These are phyloP conservation scores for Tragelaphus buxtoni DNA, from an alignment of 2,113 vertebrate genomes.

Conservation along the genomic window DNA sequence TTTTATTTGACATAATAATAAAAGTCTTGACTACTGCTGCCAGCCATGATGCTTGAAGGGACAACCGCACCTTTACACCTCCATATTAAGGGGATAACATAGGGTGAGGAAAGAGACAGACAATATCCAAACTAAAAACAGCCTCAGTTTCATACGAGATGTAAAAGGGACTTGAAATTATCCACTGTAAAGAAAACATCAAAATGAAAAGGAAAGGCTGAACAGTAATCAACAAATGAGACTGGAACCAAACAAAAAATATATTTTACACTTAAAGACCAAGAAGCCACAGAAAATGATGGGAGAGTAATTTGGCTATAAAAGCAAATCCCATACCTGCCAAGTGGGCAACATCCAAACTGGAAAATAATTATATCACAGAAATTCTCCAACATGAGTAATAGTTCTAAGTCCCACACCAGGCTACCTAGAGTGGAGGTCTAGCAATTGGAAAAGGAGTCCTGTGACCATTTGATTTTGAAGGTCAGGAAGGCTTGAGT, in stretches of 20 bases:
- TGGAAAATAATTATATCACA: background rate
- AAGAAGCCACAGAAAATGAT: background rate
- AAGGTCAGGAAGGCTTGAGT: background rate
- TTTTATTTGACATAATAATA: background rate
- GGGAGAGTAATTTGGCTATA: background rate
- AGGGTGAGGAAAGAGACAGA: background rate
- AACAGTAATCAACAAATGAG: background rate
- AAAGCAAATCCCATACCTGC: background rate
- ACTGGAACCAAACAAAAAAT: background rate
- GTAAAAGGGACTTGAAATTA: background rate
- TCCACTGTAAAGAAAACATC: background rate
- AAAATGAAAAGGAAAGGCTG: background rate
- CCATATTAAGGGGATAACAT: background rate
- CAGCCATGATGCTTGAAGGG: background rate
- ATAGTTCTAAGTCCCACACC: background rate
- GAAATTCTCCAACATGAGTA: background rate
- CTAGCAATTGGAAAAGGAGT: background rate
- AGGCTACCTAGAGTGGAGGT: background rate
- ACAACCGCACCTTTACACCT: accelerated
- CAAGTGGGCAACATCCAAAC: background rate
- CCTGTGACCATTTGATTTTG: background rate
- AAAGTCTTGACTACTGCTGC: background rate
- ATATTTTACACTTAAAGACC: background rate
- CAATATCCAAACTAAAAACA: background rate
- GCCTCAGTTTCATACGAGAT: background rate